phyloP scores from a whole-genome alignment of 2,797 vertebrate species.

The Diglossa cyanea region DNA sequence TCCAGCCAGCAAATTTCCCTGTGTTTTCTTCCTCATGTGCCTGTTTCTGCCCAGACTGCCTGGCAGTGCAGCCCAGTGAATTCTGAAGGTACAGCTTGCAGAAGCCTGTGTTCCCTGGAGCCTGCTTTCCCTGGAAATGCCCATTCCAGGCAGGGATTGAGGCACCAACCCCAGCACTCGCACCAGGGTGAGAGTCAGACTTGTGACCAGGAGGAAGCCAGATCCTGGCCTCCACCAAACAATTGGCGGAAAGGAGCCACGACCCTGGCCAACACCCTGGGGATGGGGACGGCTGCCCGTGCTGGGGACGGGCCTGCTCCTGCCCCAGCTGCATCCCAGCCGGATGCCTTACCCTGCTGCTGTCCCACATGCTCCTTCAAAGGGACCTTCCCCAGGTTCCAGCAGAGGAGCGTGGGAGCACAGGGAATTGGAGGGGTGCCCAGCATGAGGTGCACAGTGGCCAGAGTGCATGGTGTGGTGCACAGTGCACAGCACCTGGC shows the following conservation, averaged over 20 bases:
- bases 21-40: background rate
- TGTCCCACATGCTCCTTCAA: background rate
- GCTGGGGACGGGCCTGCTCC: background rate
- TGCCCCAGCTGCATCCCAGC: background rate
- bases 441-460: background rate
- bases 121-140: background rate
- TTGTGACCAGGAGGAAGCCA: background rate
- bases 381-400: background rate
- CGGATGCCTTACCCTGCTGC: background rate
- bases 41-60: background rate
- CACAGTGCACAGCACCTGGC: too few species aligned
- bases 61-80: background rate
- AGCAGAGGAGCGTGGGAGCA: fast-evolving
- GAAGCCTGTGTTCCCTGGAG: background rate
- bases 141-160: background rate
- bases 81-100: background rate
- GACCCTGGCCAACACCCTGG: background rate
- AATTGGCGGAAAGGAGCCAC: background rate
- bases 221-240: background rate
- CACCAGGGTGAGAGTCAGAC: background rate
- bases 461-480: fast-evolving
- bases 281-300: fast-evolving
- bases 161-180: fast-evolving
- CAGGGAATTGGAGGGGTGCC: fast-evolving
- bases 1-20: background rate